Conservation (phyloP, 2,113 vertebrate species). For the Ariopsis seemanni region DNA sequence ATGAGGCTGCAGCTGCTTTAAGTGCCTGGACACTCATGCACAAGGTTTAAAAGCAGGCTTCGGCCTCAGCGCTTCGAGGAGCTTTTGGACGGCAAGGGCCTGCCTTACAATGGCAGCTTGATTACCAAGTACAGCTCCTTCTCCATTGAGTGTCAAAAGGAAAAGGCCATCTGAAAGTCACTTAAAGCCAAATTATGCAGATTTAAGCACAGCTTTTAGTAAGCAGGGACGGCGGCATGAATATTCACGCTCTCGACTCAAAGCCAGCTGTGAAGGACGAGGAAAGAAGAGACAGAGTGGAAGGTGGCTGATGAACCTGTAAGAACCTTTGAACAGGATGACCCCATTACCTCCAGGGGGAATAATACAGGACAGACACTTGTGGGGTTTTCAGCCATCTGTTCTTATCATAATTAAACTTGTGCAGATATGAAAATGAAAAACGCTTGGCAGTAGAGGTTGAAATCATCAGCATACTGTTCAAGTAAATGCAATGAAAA, state of each 20-base stretch:
- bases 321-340: constrained; percentile 23
- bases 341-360: constrained; percentile 9
- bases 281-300: constrained; percentile 56
- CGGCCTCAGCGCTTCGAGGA: constrained; percentile 34
- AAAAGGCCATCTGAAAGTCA: constrained; percentile 72
- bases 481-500: not conserved
- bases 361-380: constrained; percentile 5
- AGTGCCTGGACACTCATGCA: constrained; percentile 41
- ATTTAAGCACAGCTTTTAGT: constrained; percentile 71
- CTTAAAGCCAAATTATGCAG: constrained; percentile 75
- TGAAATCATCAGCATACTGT: not conserved
- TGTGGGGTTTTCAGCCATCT: constrained; percentile 17
- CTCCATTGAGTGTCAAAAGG: constrained; percentile 66
- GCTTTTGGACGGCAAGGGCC: constrained; percentile 44
- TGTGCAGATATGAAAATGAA: constrained; percentile 6
- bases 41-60: constrained; percentile 44
- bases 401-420: constrained; percentile 17
- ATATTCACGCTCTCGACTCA: constrained; percentile 68
- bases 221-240: constrained; percentile 61
- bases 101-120: constrained; percentile 61
- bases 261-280: constrained; percentile 56
- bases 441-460: not conserved
- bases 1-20: constrained; percentile 41
- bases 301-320: constrained; percentile 59
- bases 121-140: constrained; percentile 70